phyloP scores from a whole-genome alignment of 2,113 vertebrate genomes.

The Psittacula cyanocephala region DNA sequence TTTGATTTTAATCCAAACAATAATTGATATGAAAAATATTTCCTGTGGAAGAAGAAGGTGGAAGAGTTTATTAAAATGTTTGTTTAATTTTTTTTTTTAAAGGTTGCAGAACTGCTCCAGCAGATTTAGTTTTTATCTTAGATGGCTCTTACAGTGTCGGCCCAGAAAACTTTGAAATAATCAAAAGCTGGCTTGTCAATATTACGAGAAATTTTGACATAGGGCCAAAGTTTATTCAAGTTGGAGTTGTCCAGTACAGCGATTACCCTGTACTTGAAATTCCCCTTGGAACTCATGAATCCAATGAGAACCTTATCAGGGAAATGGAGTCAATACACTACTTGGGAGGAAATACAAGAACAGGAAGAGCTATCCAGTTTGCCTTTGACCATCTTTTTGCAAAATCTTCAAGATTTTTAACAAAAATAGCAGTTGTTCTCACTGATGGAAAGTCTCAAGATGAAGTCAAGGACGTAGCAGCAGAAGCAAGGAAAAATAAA shows the following conservation, averaged over 20 bases:
- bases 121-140: constrained; percentile 95
- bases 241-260: constrained; percentile 96
- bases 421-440: constrained; percentile 93
- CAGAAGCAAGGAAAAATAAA: constrained; percentile 89
- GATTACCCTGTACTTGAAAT: constrained; percentile 92
- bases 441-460: constrained; percentile 98
- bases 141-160: constrained; percentile 96
- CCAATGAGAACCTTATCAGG: constrained; percentile 79
- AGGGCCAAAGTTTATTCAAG: constrained; percentile 93
- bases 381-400: constrained; percentile 90
- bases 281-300: constrained; percentile 83
- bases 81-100: neutral
- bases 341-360: constrained; percentile 93
- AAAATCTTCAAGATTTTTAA: constrained; percentile 88
- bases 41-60: neutral
- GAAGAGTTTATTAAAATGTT: neutral
- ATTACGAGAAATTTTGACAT: constrained; percentile 94
- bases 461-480: constrained; percentile 87
- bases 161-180: constrained; percentile 95
- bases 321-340: constrained; percentile 90
- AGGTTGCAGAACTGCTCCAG: constrained; percentile 94
- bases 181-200: constrained; percentile 95
- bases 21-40: neutral
- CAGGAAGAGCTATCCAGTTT: constrained; percentile 93
- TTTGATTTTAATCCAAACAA: neutral